A percentile compares a stretch with the other conserved stretches of the same genome.
Conservation (phyloP, 2,113 vertebrate species). For the Tor tambroides region DNA sequence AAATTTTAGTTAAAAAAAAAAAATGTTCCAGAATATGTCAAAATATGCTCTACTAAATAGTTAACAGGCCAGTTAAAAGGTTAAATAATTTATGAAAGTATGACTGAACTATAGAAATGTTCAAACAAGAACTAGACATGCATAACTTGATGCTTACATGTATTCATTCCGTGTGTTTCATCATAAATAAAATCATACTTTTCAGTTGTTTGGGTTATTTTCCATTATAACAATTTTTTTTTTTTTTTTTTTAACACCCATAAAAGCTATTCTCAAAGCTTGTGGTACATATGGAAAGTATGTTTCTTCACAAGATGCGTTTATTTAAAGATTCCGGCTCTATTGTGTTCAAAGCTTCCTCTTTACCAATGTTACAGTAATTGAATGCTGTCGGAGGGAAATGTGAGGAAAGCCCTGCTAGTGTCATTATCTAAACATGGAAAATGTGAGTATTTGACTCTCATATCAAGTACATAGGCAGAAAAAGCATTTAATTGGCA, state of each 20-base stretch:
- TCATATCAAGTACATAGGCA: neutral
- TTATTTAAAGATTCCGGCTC: constrained; percentile 27
- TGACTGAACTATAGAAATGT: neutral
- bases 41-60: too few species aligned
- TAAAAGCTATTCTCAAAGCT: neutral
- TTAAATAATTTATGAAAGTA: too few species aligned
- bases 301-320: neutral
- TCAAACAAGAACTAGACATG: neutral
- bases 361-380: constrained; percentile 30
- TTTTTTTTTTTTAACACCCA: too few species aligned
- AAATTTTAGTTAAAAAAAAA: too few species aligned
- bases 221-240: neutral
- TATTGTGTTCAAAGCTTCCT: constrained; percentile 45
- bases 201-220: neutral
- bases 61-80: too few species aligned
- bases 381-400: neutral
- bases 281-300: neutral
- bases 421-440: constrained; percentile 43
- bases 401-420: constrained; percentile 34
- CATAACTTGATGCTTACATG: neutral
- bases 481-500: neutral
- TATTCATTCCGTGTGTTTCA: neutral
- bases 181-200: neutral
- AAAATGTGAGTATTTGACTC: constrained; percentile 24
- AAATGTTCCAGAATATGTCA: neutral